Evolutionary conservation across 2,888 invertebrate species (phyloP).

Genomic region (Mellilla xanthometata): DNA sequence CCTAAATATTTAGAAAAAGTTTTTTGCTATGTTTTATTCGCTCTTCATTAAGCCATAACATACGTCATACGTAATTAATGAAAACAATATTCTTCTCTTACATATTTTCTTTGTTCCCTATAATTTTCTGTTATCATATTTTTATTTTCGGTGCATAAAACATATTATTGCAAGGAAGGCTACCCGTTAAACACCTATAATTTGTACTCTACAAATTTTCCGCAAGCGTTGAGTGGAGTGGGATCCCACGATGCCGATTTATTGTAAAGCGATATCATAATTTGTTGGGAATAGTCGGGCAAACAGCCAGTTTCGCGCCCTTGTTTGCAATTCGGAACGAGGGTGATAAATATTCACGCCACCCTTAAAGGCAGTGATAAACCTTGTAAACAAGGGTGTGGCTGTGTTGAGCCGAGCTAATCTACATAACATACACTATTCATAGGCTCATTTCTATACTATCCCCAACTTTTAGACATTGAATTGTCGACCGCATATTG

Average conservation of each 20-base stretch:
- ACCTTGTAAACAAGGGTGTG: conserved; percentile 8
- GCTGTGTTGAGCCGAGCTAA: conserved; percentile 3
- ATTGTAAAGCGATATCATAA: conserved; percentile 4
- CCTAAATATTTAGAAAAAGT: too few relatives aligned
- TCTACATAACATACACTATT: conserved; percentile 6
- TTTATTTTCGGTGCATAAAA: too few relatives aligned
- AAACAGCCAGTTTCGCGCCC: conserved; percentile 12
- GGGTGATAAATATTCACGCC: conserved; percentile 11
- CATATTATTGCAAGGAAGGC: too few relatives aligned
- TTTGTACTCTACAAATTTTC: too few relatives aligned
- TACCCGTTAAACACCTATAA: too few relatives aligned
- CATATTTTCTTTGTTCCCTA: too few relatives aligned
- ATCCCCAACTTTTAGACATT: background rate
- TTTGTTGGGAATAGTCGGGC: conserved; percentile 11
- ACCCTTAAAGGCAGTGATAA: conserved; percentile 12
- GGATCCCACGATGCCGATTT: background rate
- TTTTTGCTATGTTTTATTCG: too few relatives aligned
- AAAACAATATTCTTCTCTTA: too few relatives aligned
- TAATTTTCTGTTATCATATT: too few relatives aligned
- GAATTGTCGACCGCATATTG: background rate
- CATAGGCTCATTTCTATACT: conserved; percentile 1
- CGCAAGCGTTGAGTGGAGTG: too few relatives aligned
- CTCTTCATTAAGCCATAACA: too few relatives aligned
- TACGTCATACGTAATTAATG: too few relatives aligned
- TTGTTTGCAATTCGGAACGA: conserved; percentile 11